Conservation (phyloP, 2,113 vertebrate genomes). For the Cyanistes caeruleus region DNA sequence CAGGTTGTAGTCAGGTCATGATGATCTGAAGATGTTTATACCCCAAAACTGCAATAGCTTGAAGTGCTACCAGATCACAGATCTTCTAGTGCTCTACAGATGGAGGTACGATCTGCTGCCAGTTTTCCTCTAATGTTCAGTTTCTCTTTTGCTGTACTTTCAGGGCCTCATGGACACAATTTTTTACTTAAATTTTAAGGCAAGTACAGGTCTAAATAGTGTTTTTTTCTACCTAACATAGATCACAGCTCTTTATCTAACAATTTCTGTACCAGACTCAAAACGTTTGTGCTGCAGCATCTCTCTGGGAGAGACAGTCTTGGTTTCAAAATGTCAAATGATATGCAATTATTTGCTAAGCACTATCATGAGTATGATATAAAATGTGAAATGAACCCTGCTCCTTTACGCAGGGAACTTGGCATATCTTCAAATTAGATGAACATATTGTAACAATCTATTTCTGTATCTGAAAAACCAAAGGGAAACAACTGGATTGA, state of each 20-base stretch:
- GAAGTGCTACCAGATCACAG: background rate
- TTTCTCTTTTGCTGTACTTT: background rate
- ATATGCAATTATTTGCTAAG: background rate
- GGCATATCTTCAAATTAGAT: background rate
- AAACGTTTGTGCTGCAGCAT: background rate
- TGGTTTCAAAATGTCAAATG: slow-evolving; percentile 37
- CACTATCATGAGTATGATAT: background rate
- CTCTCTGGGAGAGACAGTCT: background rate
- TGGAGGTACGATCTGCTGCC: background rate
- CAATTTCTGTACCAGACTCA: background rate
- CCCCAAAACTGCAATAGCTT: background rate
- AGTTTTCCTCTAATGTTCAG: background rate
- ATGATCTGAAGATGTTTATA: background rate
- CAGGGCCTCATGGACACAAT: background rate
- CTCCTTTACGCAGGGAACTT: background rate
- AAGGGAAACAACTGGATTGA: slow-evolving; percentile 20
- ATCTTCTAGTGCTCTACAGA: background rate
- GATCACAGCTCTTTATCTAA: background rate
- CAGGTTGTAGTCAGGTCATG: background rate
- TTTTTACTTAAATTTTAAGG: background rate
- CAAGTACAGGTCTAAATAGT: background rate
- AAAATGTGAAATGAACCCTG: background rate
- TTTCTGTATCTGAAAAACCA: background rate
- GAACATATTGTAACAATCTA: background rate
- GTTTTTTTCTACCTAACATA: background rate